A percentile compares a stretch with the other conserved stretches of the same genome.
Evolutionary conservation across 1,140 invertebrate genomes (phyloP).

Genomic region (Goniozus legneri): DNA sequence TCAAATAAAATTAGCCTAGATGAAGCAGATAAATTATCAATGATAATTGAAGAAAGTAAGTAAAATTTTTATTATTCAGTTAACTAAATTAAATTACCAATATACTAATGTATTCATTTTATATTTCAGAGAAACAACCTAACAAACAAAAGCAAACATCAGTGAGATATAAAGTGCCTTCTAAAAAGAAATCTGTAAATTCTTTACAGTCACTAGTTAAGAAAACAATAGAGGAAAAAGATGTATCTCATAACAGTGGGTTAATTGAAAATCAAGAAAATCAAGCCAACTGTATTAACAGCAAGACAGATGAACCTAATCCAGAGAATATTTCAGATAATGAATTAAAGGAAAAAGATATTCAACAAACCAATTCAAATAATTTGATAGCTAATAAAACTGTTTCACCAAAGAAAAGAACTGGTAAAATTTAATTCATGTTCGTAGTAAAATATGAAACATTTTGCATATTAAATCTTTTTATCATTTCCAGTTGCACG

Average conservation of each 20-base stretch:
- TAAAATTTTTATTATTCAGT: not conserved
- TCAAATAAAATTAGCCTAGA: conserved; percentile 52
- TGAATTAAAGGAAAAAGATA: conserved; percentile 12
- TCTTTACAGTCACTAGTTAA: conserved; percentile 19
- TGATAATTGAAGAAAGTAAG: conserved; percentile 35
- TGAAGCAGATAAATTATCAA: conserved; percentile 36
- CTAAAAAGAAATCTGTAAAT: conserved; percentile 28
- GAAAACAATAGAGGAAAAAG: conserved; percentile 26
- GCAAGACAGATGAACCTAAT: conserved; percentile 25
- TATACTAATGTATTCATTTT: not conserved
- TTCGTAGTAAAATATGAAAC: too few relatives aligned
- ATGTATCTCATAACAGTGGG: conserved; percentile 21
- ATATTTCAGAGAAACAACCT: conserved; percentile 4
- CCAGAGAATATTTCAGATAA: conserved; percentile 9
- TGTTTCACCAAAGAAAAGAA: too few relatives aligned
- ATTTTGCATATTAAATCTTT: too few relatives aligned
- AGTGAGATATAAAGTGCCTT: conserved; percentile 32
- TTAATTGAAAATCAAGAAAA: conserved; percentile 50
- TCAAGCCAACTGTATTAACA: conserved; percentile 35
- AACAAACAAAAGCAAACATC: conserved; percentile 4
- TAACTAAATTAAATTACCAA: too few relatives aligned
- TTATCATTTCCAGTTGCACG: too few relatives aligned
- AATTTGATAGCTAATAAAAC: too few relatives aligned
- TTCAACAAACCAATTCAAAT: too few relatives aligned
- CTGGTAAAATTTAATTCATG: too few relatives aligned